Base-by-base conservation (phyloP, 2,113 vertebrate genomes). In the Felis chaus region DNA sequence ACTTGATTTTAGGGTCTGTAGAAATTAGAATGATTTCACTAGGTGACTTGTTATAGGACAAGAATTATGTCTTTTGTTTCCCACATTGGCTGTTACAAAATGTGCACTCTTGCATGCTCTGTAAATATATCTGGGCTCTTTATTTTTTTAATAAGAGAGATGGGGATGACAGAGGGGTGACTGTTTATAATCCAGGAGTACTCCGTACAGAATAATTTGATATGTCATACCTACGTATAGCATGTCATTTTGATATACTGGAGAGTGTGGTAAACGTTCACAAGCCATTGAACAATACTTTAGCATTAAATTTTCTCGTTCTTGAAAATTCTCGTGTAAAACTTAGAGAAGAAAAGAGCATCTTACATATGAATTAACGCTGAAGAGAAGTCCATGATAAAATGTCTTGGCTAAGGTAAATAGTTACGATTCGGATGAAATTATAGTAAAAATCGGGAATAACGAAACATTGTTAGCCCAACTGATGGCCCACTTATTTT, bases 231-330 rank as follows among this genome's bases (percentile, higher is more conserved):
- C n/a, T 82, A n/a, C 25, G 4, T 63, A 10, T 61, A 10, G 7
- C 27, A 31, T 85, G 92, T 33, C 41, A 61, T 92, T 95, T 97
- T 96, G 85, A 97, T 95, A 93, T 63, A 36, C 45, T 76, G 18
- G 68, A 86, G 55, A 39, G 68, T 61, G 15, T 71, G n/a, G 61
- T 73, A n/a, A 95, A 66, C 31, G 16, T n/a, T 93, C 87, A 91
- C 45, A 76, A 93, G 71, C 48, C n/a, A 19, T 61, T 92, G 23
- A 93, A 94, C 63, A 84, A 66, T 53, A 89, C 36, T 93, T 93
- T 13, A 93, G 39, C 3, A 1, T 95, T 81, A 50, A 29, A n/a
- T 92, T 93, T 93, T 89, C 57, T 91, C 41, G 91, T 69, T 83
- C 29, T 87, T 96, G 84, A 68, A 94, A 86, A 84, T 29, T 89